Conservation (phyloP, 2,113 vertebrate species). For the Petaurus breviceps region DNA sequence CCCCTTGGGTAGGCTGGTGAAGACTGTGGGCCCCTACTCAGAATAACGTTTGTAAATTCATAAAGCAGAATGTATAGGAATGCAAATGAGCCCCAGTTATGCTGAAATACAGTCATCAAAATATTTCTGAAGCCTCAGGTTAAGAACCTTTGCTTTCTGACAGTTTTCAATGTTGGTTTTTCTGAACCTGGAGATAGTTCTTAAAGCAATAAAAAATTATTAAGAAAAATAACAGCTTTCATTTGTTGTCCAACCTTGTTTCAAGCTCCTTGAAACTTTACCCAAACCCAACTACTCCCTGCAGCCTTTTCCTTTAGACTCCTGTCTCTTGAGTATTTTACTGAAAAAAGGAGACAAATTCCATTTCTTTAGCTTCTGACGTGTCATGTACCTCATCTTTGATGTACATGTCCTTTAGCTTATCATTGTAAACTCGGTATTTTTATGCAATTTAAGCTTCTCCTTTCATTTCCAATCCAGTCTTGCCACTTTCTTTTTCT, state of each 20-base stretch:
- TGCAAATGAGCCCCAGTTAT: neutral
- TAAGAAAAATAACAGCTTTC: neutral
- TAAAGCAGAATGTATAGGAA: neutral
- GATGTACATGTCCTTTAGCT: neutral
- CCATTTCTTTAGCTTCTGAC: neutral
- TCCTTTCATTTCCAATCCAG: neutral
- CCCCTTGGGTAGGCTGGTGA: neutral
- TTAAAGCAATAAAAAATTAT: neutral
- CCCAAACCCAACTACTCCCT: neutral
- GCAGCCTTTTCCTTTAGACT: neutral
- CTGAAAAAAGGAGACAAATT: neutral
- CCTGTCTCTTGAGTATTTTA: neutral
- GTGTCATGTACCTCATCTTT: neutral
- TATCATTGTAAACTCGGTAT: neutral
- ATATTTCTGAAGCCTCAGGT: neutral
- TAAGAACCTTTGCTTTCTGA: neutral
- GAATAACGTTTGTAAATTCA: neutral
- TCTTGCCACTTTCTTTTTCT: neutral
- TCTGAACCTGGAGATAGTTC: neutral
- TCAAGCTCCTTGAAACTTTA: neutral
- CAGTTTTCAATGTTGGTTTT: neutral
- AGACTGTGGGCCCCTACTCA: neutral
- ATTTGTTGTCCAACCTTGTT: neutral
- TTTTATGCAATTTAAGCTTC: neutral
- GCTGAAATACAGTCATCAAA: neutral